Percentiles rank a stretch among this genome's conserved stretches.
phyloP scores from a whole-genome alignment of 2,797 vertebrate species.

The Channallabes apus region DNA sequence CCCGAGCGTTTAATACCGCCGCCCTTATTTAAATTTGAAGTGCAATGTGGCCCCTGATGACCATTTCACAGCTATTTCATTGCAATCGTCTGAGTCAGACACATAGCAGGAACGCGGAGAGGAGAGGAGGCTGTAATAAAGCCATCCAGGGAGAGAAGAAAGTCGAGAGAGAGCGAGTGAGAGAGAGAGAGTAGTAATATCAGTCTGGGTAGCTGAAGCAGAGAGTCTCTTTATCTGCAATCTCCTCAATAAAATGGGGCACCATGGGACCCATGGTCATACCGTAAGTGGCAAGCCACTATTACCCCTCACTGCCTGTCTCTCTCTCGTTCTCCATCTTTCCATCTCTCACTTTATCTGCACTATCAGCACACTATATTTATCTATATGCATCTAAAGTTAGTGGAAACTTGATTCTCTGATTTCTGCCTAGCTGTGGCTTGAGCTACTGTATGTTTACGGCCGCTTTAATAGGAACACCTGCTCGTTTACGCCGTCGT shows the following conservation, averaged over 20 bases:
- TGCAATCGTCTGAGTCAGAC: constrained; percentile 30
- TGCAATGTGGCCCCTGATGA: constrained; percentile 29
- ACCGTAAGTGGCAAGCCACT: constrained; percentile 33
- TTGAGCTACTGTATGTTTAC: no score
- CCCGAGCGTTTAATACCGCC: constrained; percentile 29
- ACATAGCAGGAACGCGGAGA: constrained; percentile 9
- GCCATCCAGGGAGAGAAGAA: constrained; percentile 34
- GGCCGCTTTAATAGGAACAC: neutral
- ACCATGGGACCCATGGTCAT: constrained; percentile 43
- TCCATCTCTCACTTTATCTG: neutral
- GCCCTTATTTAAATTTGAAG: constrained; percentile 36
- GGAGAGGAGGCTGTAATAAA: constrained; percentile 51
- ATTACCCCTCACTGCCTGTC: constrained; percentile 12
- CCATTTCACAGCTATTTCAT: constrained; percentile 31
- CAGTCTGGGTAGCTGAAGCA: constrained; percentile 43
- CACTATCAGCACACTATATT: neutral
- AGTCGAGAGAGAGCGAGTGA: constrained; percentile 16
- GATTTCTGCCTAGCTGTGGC: neutral
- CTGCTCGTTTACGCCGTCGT: neutral
- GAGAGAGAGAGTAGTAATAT: constrained; percentile 28
- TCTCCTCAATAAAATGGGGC: constrained; percentile 52
- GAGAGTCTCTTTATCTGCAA: constrained; percentile 52
- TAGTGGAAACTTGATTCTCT: neutral
- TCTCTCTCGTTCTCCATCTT: constrained; percentile 10
- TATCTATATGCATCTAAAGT: neutral